Evolutionary conservation across 2,113 vertebrate genomes (phyloP).

Genomic region (Xiphias gladius): DNA sequence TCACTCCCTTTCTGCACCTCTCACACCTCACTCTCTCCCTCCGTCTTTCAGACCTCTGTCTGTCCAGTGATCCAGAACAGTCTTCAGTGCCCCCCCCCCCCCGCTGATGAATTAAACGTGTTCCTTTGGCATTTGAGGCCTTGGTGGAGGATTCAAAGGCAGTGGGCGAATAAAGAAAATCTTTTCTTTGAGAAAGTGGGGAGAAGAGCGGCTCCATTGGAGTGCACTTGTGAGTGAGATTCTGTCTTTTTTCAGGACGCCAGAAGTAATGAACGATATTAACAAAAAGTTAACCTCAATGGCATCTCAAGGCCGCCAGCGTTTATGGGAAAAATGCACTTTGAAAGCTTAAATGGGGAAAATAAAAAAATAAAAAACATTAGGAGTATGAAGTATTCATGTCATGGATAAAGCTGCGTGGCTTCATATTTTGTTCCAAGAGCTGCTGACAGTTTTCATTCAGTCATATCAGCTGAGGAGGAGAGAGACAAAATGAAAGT

Average conservation of each 20-base stretch:
- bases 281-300: constrained; percentile 37
- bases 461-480: constrained; percentile 47
- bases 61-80: constrained; percentile 78
- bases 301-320: constrained; percentile 45
- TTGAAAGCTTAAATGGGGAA: constrained; percentile 40
- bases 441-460: constrained; percentile 52
- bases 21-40: constrained; percentile 40
- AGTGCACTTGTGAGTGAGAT: constrained; percentile 27
- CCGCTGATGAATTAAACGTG: constrained; percentile 75
- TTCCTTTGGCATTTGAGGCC: constrained; percentile 67
- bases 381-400: constrained; percentile 21
- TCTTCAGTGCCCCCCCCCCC: constrained; percentile 62
- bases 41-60: constrained; percentile 67
- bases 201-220: constrained; percentile 2
- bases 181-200: constrained; percentile 37
- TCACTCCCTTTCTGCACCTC: constrained; percentile 63
- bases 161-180: constrained; percentile 36
- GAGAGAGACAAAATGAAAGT: constrained; percentile 30
- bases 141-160: constrained; percentile 63
- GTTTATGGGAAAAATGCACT: constrained; percentile 20
- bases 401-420: constrained; percentile 33
- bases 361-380: constrained; percentile 7
- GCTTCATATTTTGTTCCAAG: constrained; percentile 33
- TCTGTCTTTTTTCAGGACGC: neutral
- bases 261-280: constrained; percentile 35